These are phyloP conservation scores for Setipinna tenuifilis DNA, from an alignment of 2,797 vertebrate genomes.

Conservation along the genomic window DNA sequence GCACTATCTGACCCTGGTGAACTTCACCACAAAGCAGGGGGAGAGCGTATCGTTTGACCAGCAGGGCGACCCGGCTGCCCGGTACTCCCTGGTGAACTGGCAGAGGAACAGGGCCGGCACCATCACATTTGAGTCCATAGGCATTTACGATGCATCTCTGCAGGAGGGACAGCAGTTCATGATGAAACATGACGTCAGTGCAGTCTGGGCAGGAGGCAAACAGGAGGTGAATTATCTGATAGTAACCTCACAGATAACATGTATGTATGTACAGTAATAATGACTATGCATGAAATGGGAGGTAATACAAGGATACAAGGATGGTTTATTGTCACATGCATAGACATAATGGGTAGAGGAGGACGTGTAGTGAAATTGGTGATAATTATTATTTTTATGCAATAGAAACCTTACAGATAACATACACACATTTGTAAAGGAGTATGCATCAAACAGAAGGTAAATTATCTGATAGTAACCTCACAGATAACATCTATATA, in stretches of 20 bases:
- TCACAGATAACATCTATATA: not conserved
- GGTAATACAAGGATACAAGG: too few species aligned
- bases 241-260: not conserved
- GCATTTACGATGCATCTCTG: slow-evolving; percentile 72
- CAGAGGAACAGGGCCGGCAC: slow-evolving; percentile 68
- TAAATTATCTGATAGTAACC: slow-evolving; percentile 43
- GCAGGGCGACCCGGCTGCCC: slow-evolving; percentile 74
- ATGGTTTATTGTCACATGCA: too few species aligned
- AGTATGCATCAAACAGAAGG: slow-evolving; percentile 61
- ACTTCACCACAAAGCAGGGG: slow-evolving; percentile 75
- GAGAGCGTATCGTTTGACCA: slow-evolving; percentile 76
- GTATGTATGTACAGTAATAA: not conserved
- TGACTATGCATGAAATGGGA: too few species aligned
- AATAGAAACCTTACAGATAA: too few species aligned
- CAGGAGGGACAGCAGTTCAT: slow-evolving; percentile 72
- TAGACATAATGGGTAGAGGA: too few species aligned
- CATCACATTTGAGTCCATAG: slow-evolving; percentile 72
- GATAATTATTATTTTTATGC: too few species aligned
- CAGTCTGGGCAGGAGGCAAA: slow-evolving; percentile 70
- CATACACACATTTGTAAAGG: too few species aligned
- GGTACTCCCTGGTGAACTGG: slow-evolving; percentile 80
- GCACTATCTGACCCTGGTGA: slow-evolving; percentile 73
- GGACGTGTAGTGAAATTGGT: too few species aligned
- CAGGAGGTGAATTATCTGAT: slow-evolving; percentile 56
- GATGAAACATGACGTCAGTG: slow-evolving; percentile 66